phyloP scores from a whole-genome alignment of 2,888 invertebrate genomes.

The Napeogenes inachia region DNA sequence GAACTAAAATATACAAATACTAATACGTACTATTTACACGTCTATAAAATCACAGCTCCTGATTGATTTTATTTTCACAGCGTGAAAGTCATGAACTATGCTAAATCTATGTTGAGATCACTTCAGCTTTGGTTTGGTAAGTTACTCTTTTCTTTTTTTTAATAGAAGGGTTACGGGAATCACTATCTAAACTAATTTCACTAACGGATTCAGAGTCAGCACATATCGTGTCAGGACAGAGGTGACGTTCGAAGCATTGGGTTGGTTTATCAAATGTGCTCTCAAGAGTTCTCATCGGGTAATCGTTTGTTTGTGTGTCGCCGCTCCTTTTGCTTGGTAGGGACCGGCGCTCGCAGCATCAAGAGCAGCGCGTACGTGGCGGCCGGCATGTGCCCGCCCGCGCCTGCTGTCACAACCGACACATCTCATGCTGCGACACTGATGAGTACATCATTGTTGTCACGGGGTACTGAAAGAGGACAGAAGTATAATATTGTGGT shows the following conservation, averaged over 20 bases:
- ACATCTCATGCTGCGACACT: conserved; percentile 81
- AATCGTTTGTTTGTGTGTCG: conserved; percentile 47
- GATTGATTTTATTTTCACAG: conserved; percentile 46
- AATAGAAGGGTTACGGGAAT: conserved; percentile 61
- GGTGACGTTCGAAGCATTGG: conserved; percentile 53
- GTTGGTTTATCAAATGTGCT: conserved; percentile 58
- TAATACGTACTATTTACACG: conserved; percentile 45
- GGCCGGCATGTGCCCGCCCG: conserved; percentile 63
- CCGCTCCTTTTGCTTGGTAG: conserved; percentile 42
- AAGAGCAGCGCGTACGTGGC: conserved; percentile 60
- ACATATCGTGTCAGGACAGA: conserved; percentile 45
- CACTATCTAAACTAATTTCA: conserved; percentile 66
- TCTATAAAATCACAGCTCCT: conserved; percentile 73
- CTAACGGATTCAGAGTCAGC: conserved; percentile 64
- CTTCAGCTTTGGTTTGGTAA: conserved; percentile 58
- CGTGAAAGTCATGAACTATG: conserved; percentile 25
- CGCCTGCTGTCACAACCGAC: conserved; percentile 82
- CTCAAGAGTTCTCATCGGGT: conserved; percentile 55
- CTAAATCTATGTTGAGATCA: conserved; percentile 47
- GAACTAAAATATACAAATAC: conserved; percentile 33
- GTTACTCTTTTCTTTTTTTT: conserved; percentile 59
- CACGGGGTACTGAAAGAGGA: conserved; percentile 69
- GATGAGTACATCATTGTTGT: conserved; percentile 80
- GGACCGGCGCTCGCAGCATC: conserved; percentile 66
- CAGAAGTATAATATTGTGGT: background rate